A percentile compares a stretch with the other conserved stretches of the same genome.
These are phyloP conservation scores for Lomographa bimaculata DNA, from an alignment of 2,888 invertebrate genomes.

Conservation along the genomic window DNA sequence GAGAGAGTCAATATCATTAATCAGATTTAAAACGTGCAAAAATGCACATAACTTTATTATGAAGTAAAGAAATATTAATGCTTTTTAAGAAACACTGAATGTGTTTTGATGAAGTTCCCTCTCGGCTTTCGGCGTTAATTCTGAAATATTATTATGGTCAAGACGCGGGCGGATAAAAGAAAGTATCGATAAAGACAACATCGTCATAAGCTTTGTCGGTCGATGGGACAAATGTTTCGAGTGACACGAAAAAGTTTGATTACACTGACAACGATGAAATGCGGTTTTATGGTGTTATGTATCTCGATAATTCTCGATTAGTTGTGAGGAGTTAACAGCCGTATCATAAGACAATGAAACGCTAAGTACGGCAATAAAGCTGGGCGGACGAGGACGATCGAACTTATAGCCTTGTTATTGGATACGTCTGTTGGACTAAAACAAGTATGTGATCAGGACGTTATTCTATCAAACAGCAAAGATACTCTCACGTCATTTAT, in stretches of 20 bases:
- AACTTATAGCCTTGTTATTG: slow-evolving; percentile 12
- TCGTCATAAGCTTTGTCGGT: slow-evolving; percentile 12
- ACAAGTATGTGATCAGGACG: too few relatives aligned
- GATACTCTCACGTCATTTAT: too few relatives aligned
- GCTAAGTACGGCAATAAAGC: slow-evolving; percentile 21
- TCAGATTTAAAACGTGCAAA: slow-evolving; percentile 24
- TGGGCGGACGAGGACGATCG: slow-evolving; percentile 6
- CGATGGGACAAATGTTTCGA: background rate
- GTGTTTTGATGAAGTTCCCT: slow-evolving; percentile 28
- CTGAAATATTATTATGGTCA: slow-evolving; percentile 25
- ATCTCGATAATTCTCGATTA: slow-evolving; percentile 8
- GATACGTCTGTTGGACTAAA: background rate
- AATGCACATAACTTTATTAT: slow-evolving; percentile 26
- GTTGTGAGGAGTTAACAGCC: slow-evolving; percentile 5
- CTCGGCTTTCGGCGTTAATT: slow-evolving; percentile 21
- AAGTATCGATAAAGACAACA: slow-evolving; percentile 11
- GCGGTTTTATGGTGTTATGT: background rate
- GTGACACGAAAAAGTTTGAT: slow-evolving; percentile 5
- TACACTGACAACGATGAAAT: slow-evolving; percentile 5
- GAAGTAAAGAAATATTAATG: slow-evolving; percentile 21
- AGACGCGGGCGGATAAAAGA: slow-evolving; percentile 11
- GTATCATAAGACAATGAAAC: slow-evolving; percentile 21
- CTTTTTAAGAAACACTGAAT: slow-evolving; percentile 24
- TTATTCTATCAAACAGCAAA: too few relatives aligned
- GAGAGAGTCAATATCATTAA: slow-evolving; percentile 31